Evolutionary conservation across 2,113 vertebrate genomes (phyloP).

Genomic region (Neogobius melanostomus): DNA sequence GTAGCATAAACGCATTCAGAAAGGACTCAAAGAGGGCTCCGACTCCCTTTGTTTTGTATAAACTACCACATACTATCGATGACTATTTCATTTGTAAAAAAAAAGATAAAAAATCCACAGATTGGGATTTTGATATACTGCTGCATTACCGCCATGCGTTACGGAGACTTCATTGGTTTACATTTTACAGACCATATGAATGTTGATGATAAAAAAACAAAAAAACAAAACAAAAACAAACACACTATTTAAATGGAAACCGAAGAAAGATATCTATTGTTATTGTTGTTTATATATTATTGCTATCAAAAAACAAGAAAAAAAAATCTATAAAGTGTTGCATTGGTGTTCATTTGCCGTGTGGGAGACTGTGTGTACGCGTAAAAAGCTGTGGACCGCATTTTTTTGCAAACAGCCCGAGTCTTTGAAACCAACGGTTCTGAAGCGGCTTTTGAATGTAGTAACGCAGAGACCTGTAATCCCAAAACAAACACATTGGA

Average conservation of each 20-base stretch:
- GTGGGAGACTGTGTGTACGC: slow-evolving; percentile 39
- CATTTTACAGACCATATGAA: slow-evolving; percentile 76
- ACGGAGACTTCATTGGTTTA: slow-evolving; percentile 57
- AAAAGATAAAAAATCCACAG: slow-evolving; percentile 4
- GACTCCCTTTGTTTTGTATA: slow-evolving; percentile 33
- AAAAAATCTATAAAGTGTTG: slow-evolving; percentile 27
- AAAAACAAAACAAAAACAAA: slow-evolving; percentile 7
- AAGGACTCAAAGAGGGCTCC: slow-evolving; percentile 16
- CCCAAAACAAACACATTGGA: not conserved
- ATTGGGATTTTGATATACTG: slow-evolving; percentile 9
- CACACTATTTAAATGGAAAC: slow-evolving; percentile 47
- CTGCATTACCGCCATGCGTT: slow-evolving; percentile 27
- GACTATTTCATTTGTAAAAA: too few species aligned
- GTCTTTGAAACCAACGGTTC: slow-evolving; percentile 39
- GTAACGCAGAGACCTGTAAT: not conserved
- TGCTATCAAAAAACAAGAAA: slow-evolving; percentile 36
- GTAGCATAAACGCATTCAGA: slow-evolving; percentile 35
- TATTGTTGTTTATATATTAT: slow-evolving; percentile 53
- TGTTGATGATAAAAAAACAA: slow-evolving; percentile 51
- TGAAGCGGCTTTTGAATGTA: not conserved
- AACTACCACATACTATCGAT: not conserved
- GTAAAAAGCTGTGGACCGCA: slow-evolving; percentile 51
- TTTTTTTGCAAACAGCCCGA: slow-evolving; percentile 35
- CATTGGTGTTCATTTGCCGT: slow-evolving; percentile 48
- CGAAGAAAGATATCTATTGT: slow-evolving; percentile 32